Evolutionary conservation across 2,797 vertebrate species (phyloP).

Genomic region (Geotrypetes seraphini): DNA sequence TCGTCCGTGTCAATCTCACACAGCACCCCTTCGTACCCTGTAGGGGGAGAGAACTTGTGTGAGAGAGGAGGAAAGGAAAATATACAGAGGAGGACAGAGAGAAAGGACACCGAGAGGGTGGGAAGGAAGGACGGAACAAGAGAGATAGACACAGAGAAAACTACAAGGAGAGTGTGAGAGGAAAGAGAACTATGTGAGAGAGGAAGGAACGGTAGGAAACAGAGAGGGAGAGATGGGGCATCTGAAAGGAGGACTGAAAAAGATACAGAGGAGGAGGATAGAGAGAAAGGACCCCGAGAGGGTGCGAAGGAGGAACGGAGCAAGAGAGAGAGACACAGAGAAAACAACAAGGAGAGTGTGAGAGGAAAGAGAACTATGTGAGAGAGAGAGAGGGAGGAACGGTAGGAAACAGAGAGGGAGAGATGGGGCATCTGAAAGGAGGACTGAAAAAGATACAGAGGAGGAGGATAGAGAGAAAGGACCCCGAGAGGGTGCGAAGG

Average conservation of each 20-base stretch:
- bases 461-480: background rate
- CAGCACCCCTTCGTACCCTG: conserved; percentile 23
- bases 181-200: too few species aligned
- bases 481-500: too few species aligned
- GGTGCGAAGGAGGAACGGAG: too few species aligned
- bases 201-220: too few species aligned
- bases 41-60: background rate
- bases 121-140: background rate
- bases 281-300: background rate
- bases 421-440: background rate
- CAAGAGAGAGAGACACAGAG: too few species aligned
- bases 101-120: too few species aligned
- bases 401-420: too few species aligned
- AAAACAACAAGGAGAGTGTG: background rate
- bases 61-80: too few species aligned
- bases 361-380: background rate
- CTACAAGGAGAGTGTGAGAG: background rate
- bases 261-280: background rate
- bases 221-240: background rate
- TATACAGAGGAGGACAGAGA: too few species aligned
- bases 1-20: conserved; percentile 27
- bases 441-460: background rate
- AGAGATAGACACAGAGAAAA: background rate
- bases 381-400: too few species aligned
- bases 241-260: background rate